Conservation (phyloP, 2,113 vertebrate genomes). For the Loxodonta africana region DNA sequence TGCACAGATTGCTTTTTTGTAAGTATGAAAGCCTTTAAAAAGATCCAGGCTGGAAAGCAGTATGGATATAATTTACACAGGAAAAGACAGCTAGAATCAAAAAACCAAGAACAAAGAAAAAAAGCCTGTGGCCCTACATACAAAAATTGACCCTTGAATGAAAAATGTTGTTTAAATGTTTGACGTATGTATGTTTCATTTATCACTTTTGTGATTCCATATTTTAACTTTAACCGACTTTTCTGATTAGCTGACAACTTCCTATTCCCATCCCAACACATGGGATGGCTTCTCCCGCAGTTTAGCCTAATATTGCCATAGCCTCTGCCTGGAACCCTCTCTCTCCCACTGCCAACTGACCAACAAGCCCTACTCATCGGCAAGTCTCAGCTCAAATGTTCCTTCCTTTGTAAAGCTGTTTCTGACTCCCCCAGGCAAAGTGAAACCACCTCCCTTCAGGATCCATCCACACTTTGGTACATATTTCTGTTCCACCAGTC, state of each 20-base stretch:
- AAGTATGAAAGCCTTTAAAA: not conserved
- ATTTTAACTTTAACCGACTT: not conserved
- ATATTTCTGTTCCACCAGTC: not conserved
- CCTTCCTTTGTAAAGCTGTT: not conserved
- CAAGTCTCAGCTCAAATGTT: not conserved
- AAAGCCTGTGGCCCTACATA: not conserved
- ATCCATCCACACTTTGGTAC: not conserved
- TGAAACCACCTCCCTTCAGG: not conserved
- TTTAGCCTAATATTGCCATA: not conserved
- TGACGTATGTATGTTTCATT: not conserved
- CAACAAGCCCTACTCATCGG: not conserved
- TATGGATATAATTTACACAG: not conserved
- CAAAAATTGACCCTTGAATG: not conserved
- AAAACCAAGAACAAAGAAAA: not conserved
- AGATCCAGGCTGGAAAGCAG: not conserved
- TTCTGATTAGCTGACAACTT: not conserved
- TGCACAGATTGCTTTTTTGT: not conserved
- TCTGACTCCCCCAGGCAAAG: not conserved
- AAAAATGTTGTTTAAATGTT: constrained; percentile 10
- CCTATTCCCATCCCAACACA: not conserved
- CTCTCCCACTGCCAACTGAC: not conserved
- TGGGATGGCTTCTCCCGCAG: not conserved
- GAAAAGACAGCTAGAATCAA: not conserved
- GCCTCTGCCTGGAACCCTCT: not conserved
- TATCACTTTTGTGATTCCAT: not conserved